phyloP scores from a whole-genome alignment of 2,888 invertebrate species.

The Chouioia cunea region DNA sequence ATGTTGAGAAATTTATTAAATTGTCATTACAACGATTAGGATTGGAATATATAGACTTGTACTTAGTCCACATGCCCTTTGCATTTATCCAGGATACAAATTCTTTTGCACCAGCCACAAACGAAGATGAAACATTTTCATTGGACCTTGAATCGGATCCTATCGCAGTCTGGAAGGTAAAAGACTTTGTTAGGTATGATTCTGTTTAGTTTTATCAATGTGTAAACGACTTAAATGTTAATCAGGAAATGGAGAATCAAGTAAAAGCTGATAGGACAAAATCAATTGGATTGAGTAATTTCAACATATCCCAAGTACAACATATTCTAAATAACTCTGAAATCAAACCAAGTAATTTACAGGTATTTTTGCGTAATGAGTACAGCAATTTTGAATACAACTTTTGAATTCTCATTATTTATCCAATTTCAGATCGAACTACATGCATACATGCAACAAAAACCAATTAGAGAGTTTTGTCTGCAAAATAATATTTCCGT shows the following conservation, averaged over 20 bases:
- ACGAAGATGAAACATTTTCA: conserved; percentile 73
- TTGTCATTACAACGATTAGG: conserved; percentile 76
- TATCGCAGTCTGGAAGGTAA: conserved; percentile 79
- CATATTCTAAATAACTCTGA: conserved; percentile 73
- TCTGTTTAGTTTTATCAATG: background rate
- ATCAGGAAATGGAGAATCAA: conserved; percentile 79
- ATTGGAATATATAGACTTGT: conserved; percentile 81
- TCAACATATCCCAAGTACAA: conserved; percentile 78
- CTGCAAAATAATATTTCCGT: conserved; percentile 74
- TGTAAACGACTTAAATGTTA: background rate
- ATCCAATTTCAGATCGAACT: conserved; percentile 73
- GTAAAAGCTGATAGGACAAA: conserved; percentile 75
- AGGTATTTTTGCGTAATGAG: conserved; percentile 59
- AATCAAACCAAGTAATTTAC: conserved; percentile 80
- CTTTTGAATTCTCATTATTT: conserved; percentile 9
- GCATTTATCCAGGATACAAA: conserved; percentile 73
- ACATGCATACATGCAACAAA: conserved; percentile 83
- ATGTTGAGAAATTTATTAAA: conserved; percentile 77
- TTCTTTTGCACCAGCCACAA: conserved; percentile 71
- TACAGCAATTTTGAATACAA: conserved; percentile 1
- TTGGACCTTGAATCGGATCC: conserved; percentile 77
- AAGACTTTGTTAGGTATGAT: conserved; percentile 2
- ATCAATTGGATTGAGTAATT: conserved; percentile 87
- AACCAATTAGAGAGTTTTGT: conserved; percentile 75
- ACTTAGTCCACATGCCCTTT: conserved; percentile 83